Percentiles rank a stretch among this genome's conserved stretches.
Conservation (phyloP, 2,888 invertebrate species). For the Antheraea assamensis region DNA sequence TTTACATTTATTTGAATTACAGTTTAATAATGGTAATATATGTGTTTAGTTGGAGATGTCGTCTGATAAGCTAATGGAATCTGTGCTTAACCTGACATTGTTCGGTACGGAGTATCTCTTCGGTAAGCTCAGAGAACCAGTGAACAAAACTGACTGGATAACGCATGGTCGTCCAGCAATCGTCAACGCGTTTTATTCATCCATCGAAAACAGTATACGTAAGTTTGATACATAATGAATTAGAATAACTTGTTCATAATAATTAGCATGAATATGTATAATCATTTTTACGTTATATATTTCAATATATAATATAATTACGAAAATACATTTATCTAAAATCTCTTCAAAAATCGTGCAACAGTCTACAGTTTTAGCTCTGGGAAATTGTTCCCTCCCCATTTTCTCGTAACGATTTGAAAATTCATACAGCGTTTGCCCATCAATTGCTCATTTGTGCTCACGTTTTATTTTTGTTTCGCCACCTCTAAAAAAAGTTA, state of each 20-base stretch:
- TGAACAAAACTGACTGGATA: slow-evolving; percentile 93
- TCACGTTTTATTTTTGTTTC: too few relatives aligned
- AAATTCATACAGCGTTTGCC: too few relatives aligned
- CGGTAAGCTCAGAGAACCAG: slow-evolving; percentile 88
- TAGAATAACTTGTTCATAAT: neutral
- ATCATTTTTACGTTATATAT: neutral
- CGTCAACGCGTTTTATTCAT: slow-evolving; percentile 93
- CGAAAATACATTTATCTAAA: neutral
- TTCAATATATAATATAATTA: neutral
- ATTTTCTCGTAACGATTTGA: too few relatives aligned
- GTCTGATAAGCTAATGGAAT: slow-evolving; percentile 86
- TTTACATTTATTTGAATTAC: too few relatives aligned
- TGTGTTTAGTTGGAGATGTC: slow-evolving; percentile 85
- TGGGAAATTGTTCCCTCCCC: too few relatives aligned
- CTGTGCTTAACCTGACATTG: slow-evolving; percentile 88
- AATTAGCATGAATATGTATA: neutral
- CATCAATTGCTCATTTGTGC: too few relatives aligned
- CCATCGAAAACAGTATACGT: slow-evolving; percentile 94
- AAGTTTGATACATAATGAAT: slow-evolving; percentile 61
- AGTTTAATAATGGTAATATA: neutral
- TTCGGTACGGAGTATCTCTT: slow-evolving; percentile 92
- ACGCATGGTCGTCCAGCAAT: slow-evolving; percentile 92
- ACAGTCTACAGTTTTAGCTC: too few relatives aligned
- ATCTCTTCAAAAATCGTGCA: too few relatives aligned
- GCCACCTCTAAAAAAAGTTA: too few relatives aligned